These are phyloP conservation scores for Ceryle rudis DNA, from an alignment of 2,797 vertebrate species.

Conservation along the genomic window DNA sequence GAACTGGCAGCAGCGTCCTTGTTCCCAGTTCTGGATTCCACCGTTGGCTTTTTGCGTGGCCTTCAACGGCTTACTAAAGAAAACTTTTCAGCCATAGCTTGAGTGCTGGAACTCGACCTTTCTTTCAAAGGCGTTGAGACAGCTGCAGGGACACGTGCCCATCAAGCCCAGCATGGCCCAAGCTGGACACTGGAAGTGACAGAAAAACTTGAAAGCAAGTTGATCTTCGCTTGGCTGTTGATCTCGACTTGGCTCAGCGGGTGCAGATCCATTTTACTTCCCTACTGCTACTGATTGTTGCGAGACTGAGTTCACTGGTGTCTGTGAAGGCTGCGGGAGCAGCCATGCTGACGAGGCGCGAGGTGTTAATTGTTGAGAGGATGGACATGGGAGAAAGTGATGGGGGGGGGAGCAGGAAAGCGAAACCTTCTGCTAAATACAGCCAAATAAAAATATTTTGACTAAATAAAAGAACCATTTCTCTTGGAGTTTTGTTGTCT, in stretches of 20 bases:
- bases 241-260: neutral
- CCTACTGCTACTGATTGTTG: neutral
- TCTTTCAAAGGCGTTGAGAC: neutral
- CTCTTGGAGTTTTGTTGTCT: no score
- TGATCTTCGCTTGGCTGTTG: neutral
- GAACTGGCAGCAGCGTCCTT: neutral
- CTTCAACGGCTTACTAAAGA: neutral
- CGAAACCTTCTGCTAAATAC: neutral
- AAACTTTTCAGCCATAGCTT: neutral
- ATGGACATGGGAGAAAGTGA: neutral
- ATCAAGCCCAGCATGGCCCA: neutral
- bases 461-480: neutral
- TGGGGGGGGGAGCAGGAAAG: neutral
- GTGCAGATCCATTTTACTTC: neutral
- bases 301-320: conserved; percentile 27
- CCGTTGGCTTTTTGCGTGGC: neutral
- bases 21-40: neutral
- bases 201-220: neutral
- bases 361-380: conserved; percentile 19
- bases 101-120: neutral
- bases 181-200: neutral
- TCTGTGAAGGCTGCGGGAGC: conserved; percentile 31
- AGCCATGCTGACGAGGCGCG: neutral
- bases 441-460: conserved; percentile 65
- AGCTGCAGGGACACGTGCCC: neutral